phyloP scores from a whole-genome alignment of 2,113 vertebrate genomes.

The Calonectris borealis region DNA sequence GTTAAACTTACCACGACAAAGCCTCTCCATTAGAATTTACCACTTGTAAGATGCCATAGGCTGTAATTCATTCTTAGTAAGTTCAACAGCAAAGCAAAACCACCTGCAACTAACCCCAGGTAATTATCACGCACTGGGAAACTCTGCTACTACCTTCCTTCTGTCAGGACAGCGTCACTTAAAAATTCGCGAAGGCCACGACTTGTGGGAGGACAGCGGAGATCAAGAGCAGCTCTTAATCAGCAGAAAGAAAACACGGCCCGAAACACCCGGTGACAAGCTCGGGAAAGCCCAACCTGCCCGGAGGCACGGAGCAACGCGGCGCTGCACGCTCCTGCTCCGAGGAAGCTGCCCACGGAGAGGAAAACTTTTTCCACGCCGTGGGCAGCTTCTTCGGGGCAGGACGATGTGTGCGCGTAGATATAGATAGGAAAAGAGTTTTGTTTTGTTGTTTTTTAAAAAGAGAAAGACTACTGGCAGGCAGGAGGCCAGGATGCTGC shows the following conservation, averaged over 20 bases:
- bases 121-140: rapidly evolving
- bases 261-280: rapidly evolving
- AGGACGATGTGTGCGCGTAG: rapidly evolving
- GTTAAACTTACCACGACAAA: neutral
- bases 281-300: rapidly evolving
- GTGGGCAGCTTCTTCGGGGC: neutral
- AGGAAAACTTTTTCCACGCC: neutral
- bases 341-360: no score
- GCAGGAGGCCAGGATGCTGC: neutral
- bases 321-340: neutral
- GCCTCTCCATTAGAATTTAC: neutral
- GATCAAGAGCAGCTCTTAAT: no score
- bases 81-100: no score
- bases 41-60: neutral
- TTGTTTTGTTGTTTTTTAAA: neutral
- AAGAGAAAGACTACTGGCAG: neutral
- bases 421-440: rapidly evolving
- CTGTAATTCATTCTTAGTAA: rapidly evolving
- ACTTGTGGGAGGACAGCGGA: rapidly evolving
- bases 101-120: neutral
- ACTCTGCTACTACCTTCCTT: neutral
- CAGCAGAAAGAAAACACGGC: neutral
- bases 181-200: rapidly evolving
- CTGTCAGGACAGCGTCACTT: rapidly evolving
- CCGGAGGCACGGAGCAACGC: neutral